Base-by-base conservation (phyloP, 2,113 vertebrate genomes). In the Caretta caretta region DNA sequence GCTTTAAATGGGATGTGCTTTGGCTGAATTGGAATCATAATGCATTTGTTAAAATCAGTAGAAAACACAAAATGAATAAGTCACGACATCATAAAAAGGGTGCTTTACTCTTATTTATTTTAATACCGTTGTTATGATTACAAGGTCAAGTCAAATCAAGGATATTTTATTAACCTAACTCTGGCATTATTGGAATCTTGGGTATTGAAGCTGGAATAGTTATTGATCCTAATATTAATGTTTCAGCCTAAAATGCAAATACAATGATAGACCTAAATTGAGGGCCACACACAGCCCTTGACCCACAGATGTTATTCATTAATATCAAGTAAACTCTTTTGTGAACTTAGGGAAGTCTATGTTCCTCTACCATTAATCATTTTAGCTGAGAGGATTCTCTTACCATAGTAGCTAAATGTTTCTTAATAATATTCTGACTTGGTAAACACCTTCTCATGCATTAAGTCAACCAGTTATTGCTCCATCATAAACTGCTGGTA, bases 401-500 rank as follows among this genome's bases (percentile, higher is more conserved):
- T 38, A 38, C 42, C 59, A 76, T 46, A 13, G 2, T 75, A 89
- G 62, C 85, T 93, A 80, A 87, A 76, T 25, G 78, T 56, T 83
- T 94, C 95, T 95, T 90, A 90, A 76, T 59, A 93, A 29, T 16
- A 84, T 49, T 93, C 96, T 92, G 80, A 82, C 29, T 93, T 84
- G 35, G 53, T 42, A 51, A 93, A 48, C 35, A 75, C 31, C 38
- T 81, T 89, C 19, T 5, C 27, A 35, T 35, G 35, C 19, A 82
- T 35, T 78, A 82, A 91, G 90, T 13, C 80, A 94, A 54, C 12
- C 90, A 50, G 12, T 89, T 25, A 76, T 1, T 14, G 42, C 14
- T 88, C 49, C 1, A 1, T 87, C 24, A 54, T 3, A 53, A 3
- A 83, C 2, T 76, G 62, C 46, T 87, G 25, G 49, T 57, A 50